Base-by-base conservation (phyloP, 1,140 invertebrate genomes). In the Venustaconcha ellipsiformis region DNA sequence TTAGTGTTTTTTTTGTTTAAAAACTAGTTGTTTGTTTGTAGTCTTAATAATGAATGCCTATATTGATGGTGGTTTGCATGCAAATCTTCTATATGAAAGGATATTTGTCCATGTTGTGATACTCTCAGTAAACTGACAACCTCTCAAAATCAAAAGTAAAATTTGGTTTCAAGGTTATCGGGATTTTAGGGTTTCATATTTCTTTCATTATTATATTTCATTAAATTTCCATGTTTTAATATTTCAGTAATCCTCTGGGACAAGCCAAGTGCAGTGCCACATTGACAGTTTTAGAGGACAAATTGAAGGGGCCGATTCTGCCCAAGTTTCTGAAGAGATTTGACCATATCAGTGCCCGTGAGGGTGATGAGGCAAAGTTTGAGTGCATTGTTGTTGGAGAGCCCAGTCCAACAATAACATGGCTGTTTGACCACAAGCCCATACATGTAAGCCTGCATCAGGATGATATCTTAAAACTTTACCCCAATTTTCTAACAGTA, bases 361-460 rank as follows among this genome's bases (percentile, higher is more conserved):
- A 86, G 79, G 85, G 85, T 48, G 84, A 81, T 17, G 81, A 82
- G 26, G 81, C 82, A 23, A 83, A 81, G n/a, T 85, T 89, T 76
- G 82, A 87, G 48, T 84, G 84, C 57, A 82, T 82, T 14, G 82
- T 88, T 14, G 79, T 82, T 18, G 87, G 88, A 18, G 81, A 85
- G 37, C 87, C 87, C 20, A 80, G 78, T 60, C 87, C 88, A 0
- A 84, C 87, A 37, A 83, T 89, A 30, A 74, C 79, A n/a, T 89
- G 88, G 88, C 79, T 74, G 79, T 92, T 91, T 86, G 96, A 97
- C 86, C 96, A 96, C 84, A 93, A 94, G 86, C 94, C 94, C 58
- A 89, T 98, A 17, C 81, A 82, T 69, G 85, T 86, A 78, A 82
- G 82, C 84, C 26, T 69, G n/a, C 15, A 15, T 14, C 14, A 14